phyloP scores from a whole-genome alignment of 2,797 vertebrate genomes.

The Scleropages formosus region DNA sequence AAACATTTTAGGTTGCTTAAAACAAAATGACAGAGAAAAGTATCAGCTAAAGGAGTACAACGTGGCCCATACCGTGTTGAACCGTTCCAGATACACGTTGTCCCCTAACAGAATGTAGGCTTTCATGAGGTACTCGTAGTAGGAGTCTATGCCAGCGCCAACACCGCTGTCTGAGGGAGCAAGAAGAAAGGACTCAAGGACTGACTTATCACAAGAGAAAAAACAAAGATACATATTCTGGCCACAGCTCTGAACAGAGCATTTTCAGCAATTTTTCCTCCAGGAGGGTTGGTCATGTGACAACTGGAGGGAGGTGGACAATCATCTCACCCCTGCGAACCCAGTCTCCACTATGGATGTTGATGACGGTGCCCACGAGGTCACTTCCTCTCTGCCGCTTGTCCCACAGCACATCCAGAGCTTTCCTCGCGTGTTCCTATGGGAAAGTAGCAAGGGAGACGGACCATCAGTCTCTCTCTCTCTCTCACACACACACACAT shows the following conservation, averaged over 20 bases:
- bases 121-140: slow-evolving; percentile 83
- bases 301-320: slow-evolving; percentile 10
- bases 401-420: slow-evolving; percentile 78
- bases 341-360: slow-evolving; percentile 81
- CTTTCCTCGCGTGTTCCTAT: slow-evolving; percentile 73
- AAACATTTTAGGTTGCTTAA: too few species aligned
- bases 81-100: slow-evolving; percentile 73
- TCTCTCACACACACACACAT: neutral
- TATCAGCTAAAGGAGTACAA: too few species aligned
- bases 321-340: slow-evolving; percentile 68
- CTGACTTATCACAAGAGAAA: neutral
- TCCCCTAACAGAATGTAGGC: slow-evolving; percentile 80
- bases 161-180: slow-evolving; percentile 71
- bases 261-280: too few species aligned
- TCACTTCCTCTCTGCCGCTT: slow-evolving; percentile 77
- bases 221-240: neutral
- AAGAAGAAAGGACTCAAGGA: neutral
- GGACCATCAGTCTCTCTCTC: neutral
- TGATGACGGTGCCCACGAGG: slow-evolving; percentile 79
- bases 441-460: neutral
- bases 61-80: slow-evolving; percentile 68
- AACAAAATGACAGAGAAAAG: too few species aligned
- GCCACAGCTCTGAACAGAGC: too few species aligned
- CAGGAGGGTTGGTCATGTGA: slow-evolving; percentile 11
- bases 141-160: slow-evolving; percentile 79